A percentile compares a stretch with the other conserved stretches of the same genome.
Conservation (phyloP, 2,888 invertebrate genomes). For the Parthenolecanium corni region DNA sequence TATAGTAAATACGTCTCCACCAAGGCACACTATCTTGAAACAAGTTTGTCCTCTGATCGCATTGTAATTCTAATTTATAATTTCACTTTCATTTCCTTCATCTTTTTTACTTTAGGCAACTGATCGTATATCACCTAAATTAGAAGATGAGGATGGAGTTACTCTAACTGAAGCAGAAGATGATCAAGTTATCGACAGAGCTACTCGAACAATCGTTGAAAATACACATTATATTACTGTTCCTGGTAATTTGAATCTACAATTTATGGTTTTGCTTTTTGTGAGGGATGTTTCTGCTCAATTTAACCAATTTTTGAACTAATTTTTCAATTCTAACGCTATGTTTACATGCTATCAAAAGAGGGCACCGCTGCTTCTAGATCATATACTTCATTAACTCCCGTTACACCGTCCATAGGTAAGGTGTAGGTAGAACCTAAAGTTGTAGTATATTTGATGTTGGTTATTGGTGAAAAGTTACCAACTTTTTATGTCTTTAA, state of each 20-base stretch:
- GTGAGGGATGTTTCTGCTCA: neutral
- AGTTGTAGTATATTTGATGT: neutral
- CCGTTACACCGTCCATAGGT: constrained; percentile 36
- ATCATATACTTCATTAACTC: constrained; percentile 47
- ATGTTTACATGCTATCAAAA: constrained; percentile 31
- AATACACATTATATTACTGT: constrained; percentile 30
- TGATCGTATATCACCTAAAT: constrained; percentile 19
- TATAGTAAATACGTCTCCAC: constrained; percentile 25
- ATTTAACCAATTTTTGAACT: neutral
- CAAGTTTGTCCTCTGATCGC: constrained; percentile 7
- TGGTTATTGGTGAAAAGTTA: neutral
- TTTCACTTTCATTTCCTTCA: neutral
- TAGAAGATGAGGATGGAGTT: constrained; percentile 27
- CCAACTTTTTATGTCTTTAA: neutral
- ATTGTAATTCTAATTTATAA: neutral
- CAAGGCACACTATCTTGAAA: constrained; percentile 20
- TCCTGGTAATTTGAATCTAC: constrained; percentile 18
- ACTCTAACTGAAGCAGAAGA: constrained; percentile 29
- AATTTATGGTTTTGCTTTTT: neutral
- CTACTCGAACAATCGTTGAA: constrained; percentile 30
- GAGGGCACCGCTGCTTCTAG: constrained; percentile 39
- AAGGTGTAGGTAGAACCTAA: constrained; percentile 29
- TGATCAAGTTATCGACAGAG: constrained; percentile 29
- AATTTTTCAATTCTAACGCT: neutral
- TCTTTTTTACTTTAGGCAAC: neutral